These are phyloP conservation scores for Xiphias gladius DNA, from an alignment of 2,113 vertebrate genomes.

Conservation along the genomic window DNA sequence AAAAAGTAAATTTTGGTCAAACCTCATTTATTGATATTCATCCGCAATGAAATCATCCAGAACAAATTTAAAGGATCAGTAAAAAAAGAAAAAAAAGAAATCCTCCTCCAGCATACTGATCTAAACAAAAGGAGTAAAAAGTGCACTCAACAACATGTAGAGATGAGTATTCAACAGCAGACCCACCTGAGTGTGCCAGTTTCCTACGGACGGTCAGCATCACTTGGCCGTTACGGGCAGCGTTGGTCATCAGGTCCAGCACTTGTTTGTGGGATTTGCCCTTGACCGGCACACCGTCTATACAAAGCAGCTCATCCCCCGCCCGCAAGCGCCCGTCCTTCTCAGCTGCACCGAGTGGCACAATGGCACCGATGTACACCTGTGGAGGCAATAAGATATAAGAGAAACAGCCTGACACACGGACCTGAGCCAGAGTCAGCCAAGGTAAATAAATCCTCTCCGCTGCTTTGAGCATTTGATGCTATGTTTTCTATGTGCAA, in stretches of 20 bases:
- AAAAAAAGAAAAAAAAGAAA: conserved; percentile 23
- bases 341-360: conserved; percentile 94
- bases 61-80: conserved; percentile 70
- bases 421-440: neutral
- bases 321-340: conserved; percentile 95
- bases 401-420: neutral
- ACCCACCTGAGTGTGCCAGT: conserved; percentile 87
- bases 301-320: conserved; percentile 95
- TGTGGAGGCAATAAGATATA: conserved; percentile 63
- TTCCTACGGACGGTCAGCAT: conserved; percentile 94
- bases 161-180: conserved; percentile 12
- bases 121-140: conserved; percentile 23
- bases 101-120: conserved; percentile 52
- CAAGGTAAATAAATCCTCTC: conserved; percentile 17
- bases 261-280: conserved; percentile 98
- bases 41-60: conserved; percentile 50
- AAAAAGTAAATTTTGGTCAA: conserved; percentile 25
- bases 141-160: neutral
- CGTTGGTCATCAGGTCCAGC: conserved; percentile 96
- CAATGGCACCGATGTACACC: conserved; percentile 98
- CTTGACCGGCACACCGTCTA: conserved; percentile 94
- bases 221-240: conserved; percentile 96
- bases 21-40: conserved; percentile 53
- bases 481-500: neutral
- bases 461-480: neutral